Evolutionary conservation across 2,113 vertebrate genomes (phyloP).

Genomic region (Barbus barbus): DNA sequence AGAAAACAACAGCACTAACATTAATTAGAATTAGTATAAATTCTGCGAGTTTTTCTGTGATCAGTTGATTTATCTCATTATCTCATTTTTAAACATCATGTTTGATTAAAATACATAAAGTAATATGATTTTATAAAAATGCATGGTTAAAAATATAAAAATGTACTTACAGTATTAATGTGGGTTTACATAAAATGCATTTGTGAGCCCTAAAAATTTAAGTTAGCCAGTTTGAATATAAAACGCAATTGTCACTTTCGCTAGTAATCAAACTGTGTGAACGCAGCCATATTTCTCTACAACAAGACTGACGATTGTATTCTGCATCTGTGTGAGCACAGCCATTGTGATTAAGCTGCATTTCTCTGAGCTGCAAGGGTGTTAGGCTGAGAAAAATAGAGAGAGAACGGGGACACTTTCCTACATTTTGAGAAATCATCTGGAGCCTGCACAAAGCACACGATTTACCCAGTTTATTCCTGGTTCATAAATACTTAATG

Average conservation of each 20-base stretch:
- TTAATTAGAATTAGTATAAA: background rate
- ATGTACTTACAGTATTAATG: background rate
- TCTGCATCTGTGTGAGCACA: background rate
- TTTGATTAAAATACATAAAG: background rate
- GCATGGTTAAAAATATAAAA: background rate
- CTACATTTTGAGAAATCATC: constrained; percentile 34
- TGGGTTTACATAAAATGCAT: background rate
- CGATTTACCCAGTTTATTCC: constrained; percentile 41
- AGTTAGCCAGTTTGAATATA: background rate
- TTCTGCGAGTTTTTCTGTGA: background rate
- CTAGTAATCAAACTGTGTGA: background rate
- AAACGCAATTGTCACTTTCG: background rate
- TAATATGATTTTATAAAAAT: background rate
- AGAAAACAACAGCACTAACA: background rate
- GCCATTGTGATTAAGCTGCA: constrained; percentile 20
- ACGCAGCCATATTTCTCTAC: background rate
- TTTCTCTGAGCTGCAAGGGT: constrained; percentile 6
- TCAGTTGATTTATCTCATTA: background rate
- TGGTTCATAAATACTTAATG: constrained; percentile 50
- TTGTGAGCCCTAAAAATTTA: background rate
- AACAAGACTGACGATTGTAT: no score
- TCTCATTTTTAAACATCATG: background rate
- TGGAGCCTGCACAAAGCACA: constrained; percentile 34
- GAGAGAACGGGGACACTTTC: constrained; percentile 17
- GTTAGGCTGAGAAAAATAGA: constrained; percentile 14